A percentile compares a stretch with the other conserved stretches of the same genome.
phyloP scores from a whole-genome alignment of 2,113 vertebrate genomes.

The Microcebus murinus region DNA sequence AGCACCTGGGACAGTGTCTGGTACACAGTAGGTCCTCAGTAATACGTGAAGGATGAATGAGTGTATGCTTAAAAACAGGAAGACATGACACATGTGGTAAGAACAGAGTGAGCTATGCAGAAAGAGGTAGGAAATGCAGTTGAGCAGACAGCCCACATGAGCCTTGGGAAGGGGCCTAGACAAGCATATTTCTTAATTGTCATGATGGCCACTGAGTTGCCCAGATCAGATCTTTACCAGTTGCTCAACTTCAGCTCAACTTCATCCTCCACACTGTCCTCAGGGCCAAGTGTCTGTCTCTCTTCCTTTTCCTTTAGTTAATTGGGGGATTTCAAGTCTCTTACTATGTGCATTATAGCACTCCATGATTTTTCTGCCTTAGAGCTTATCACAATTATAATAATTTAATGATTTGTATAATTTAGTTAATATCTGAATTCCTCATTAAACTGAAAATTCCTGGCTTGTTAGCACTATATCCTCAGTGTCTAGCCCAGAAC shows the following conservation, averaged over 20 bases:
- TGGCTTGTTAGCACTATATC: not conserved
- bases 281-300: not conserved
- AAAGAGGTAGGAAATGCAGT: not conserved
- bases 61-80: not conserved
- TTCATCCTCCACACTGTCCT: not conserved
- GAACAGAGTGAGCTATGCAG: not conserved
- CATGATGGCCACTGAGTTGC: not conserved
- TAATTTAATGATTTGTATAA: not conserved
- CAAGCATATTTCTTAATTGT: not conserved
- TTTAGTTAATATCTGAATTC: constrained; percentile 5
- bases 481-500: not conserved
- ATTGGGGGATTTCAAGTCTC: not conserved
- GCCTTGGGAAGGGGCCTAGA: not conserved
- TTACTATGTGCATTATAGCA: not conserved
- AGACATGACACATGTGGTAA: not conserved
- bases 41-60: not conserved
- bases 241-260: not conserved
- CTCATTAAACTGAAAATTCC: not conserved
- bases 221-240: not conserved
- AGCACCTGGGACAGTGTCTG: not conserved
- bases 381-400: not conserved
- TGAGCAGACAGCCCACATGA: not conserved
- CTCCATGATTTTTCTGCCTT: not conserved
- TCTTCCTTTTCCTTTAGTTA: not conserved
- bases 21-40: not conserved